Base-by-base conservation (phyloP, 2,113 vertebrate genomes). In the Passerina amoena region DNA sequence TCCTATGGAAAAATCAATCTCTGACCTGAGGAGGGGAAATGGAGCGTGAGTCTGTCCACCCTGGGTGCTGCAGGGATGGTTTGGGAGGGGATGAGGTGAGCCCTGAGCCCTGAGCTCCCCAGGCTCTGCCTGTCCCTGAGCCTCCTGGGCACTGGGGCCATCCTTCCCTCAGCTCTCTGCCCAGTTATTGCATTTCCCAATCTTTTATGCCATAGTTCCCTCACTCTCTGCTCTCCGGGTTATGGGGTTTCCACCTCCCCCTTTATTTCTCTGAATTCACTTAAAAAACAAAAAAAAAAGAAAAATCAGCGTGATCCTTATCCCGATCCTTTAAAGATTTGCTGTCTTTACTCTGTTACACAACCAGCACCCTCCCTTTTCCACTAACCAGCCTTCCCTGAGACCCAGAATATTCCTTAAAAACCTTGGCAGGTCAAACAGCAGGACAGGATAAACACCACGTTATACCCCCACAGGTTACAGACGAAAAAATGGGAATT, bases 1-100 rank as follows among this genome's bases (percentile, higher is more conserved):
- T 68, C 70, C 51, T 50, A 51, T 61, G 90, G 69, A 31, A 59
- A 84, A 78, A 94, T 94, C 92, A 30, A 61, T 78, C 78, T 81
- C 45, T 9, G 1, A 27, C 30, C 25, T 25, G 17, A 66, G 69
- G 11, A 70, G 42, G 10, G 53, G 85, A 84, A 93, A 85, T 90
- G 56, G 56, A 75, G 72, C 13, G 1, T 54, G 64, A 57, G 69
- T 37, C 66, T 48, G 78, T 23, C 80, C 63, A 33, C 16, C 37
- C 5, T 22, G 70, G 47, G 14, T 63, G 70, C 53, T 63, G 61
- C 38, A 93, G 73, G 1, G 17, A 28, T 78, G 81, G 18, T 78
- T 86, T 47, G 10, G 50, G 42, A 21, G 48, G 25, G 45, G 24
- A 53, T 57, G 78, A 70, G 35, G 6, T 20, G 54, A 77, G 38